phyloP scores from a whole-genome alignment of 1,140 invertebrate species.

The Tigriopus japonicus region DNA sequence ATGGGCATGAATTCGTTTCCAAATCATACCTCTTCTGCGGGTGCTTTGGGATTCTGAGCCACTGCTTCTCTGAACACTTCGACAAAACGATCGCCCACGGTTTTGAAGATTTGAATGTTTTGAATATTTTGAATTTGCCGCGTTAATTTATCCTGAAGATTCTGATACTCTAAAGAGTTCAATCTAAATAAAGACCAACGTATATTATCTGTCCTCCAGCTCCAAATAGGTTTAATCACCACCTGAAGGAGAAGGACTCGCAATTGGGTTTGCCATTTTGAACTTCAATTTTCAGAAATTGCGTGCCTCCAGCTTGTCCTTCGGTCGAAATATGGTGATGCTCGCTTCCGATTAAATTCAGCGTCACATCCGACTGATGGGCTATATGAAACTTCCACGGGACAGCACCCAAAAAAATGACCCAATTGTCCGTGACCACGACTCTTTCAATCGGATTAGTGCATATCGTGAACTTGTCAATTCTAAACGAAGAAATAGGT shows the following conservation, averaged over 20 bases:
- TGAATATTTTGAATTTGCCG: conserved; percentile 49
- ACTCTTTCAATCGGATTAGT: conserved; percentile 45
- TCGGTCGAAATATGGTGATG: conserved; percentile 32
- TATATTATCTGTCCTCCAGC: conserved; percentile 12
- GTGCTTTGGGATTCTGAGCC: conserved; percentile 44
- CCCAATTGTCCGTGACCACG: conserved; percentile 65
- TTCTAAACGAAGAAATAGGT: conserved; percentile 29
- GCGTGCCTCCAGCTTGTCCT: conserved; percentile 21
- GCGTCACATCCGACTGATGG: conserved; percentile 51
- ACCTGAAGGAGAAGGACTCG: background rate
- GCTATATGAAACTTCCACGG: conserved; percentile 51
- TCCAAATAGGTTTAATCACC: background rate
- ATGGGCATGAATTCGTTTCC: too few species aligned
- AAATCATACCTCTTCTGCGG: conserved; percentile 33
- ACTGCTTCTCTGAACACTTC: conserved; percentile 59
- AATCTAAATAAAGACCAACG: conserved; percentile 30
- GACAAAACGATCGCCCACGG: conserved; percentile 58
- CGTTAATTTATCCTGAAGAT: conserved; percentile 53
- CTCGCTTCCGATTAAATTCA: conserved; percentile 50
- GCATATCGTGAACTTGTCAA: conserved; percentile 52
- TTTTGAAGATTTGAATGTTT: conserved; percentile 55
- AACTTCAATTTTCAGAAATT: conserved; percentile 35
- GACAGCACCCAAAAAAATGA: conserved; percentile 49
- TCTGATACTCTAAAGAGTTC: conserved; percentile 53
- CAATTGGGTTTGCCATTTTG: conserved; percentile 28